Conservation (phyloP, 2,113 vertebrate genomes). For the Orientallactaga bullata region DNA sequence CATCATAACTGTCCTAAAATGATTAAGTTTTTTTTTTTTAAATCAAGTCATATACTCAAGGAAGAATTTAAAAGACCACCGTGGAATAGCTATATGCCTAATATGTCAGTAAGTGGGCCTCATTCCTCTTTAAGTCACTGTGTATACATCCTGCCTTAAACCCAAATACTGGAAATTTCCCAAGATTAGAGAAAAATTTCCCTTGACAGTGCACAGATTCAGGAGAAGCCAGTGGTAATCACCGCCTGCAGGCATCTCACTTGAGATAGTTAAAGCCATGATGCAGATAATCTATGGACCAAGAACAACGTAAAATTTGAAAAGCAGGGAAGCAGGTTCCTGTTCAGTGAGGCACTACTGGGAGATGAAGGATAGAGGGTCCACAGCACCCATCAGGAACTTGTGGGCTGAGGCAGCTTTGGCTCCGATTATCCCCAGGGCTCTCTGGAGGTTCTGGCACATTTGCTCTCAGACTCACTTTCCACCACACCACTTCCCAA, state of each 20-base stretch:
- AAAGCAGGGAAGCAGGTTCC: neutral
- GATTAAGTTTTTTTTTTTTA: neutral
- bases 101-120: neutral
- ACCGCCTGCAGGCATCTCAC: slow-evolving; percentile 21
- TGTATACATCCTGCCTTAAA: neutral
- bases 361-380: neutral
- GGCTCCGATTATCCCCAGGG: slow-evolving; percentile 61
- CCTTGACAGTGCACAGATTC: neutral
- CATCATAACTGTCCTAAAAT: slow-evolving; percentile 16
- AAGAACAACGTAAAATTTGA: slow-evolving; percentile 37
- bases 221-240: neutral
- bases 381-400: slow-evolving; percentile 30
- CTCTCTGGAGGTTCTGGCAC: slow-evolving; percentile 1
- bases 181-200: slow-evolving; percentile 30
- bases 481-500: slow-evolving; percentile 53
- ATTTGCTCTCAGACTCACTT: slow-evolving; percentile 56
- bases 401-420: neutral
- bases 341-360: neutral
- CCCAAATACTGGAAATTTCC: neutral
- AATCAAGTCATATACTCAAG: neutral
- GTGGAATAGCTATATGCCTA: neutral
- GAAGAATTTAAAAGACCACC: slow-evolving; percentile 1
- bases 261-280: neutral
- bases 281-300: slow-evolving; percentile 42
- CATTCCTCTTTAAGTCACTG: neutral